phyloP scores from a whole-genome alignment of 2,888 invertebrate species.

The Machimus rusticus region DNA sequence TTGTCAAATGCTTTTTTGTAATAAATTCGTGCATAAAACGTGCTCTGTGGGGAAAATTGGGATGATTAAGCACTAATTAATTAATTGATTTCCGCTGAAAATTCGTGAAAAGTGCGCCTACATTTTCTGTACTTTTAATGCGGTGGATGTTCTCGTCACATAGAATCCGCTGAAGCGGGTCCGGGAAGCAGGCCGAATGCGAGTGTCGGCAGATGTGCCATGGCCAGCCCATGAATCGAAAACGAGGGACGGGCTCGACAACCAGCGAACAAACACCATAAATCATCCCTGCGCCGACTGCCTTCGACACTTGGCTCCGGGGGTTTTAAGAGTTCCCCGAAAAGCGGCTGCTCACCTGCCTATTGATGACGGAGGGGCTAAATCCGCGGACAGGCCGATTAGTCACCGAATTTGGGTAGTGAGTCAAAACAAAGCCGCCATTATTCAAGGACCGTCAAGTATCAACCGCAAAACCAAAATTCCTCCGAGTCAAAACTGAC shows the following conservation, averaged over 20 bases:
- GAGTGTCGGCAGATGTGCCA: not conserved
- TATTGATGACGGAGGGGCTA: not conserved
- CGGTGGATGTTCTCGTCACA: not conserved
- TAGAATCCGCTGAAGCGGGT: not conserved
- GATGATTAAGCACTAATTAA: constrained; percentile 2
- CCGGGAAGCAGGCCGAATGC: not conserved
- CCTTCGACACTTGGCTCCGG: constrained; percentile 14
- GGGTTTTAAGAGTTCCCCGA: constrained; percentile 1
- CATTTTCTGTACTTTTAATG: constrained; percentile 11
- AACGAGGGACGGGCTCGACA: not conserved
- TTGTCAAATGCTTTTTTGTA: not conserved
- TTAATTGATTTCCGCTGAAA: not conserved
- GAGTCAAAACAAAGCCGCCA: constrained; percentile 19
- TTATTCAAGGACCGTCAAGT: constrained; percentile 19
- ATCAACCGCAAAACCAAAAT: constrained; percentile 23
- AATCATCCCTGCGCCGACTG: not conserved
- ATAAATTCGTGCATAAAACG: not conserved
- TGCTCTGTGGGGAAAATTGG: not conserved
- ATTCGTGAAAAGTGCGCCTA: not conserved
- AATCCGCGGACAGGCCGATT: constrained; percentile 18
- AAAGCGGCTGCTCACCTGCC: constrained; percentile 17
- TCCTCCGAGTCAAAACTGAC: not conserved
- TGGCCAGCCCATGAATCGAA: not conserved
- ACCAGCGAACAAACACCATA: not conserved
- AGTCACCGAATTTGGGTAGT: constrained; percentile 7